A percentile compares a stretch with the other conserved stretches of the same genome.
These are phyloP conservation scores for Misgurnus mizolepis DNA, from an alignment of 2,113 vertebrate species.

Conservation along the genomic window DNA sequence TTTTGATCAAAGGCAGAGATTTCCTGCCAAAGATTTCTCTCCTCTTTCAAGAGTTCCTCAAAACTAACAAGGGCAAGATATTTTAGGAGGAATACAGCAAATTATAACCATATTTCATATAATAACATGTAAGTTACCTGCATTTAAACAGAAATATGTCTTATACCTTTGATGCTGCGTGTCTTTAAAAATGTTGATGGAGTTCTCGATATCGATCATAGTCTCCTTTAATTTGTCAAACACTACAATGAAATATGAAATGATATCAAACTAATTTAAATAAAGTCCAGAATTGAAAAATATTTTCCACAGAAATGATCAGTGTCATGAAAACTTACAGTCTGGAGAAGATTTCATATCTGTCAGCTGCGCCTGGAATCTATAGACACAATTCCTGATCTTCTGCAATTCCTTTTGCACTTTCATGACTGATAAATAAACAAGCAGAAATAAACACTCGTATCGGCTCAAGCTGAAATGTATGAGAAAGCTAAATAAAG, in stretches of 20 bases:
- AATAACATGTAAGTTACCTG: too few relatives aligned
- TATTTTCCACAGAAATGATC: background rate
- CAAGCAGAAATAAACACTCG: background rate
- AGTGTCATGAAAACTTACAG: conserved; percentile 72
- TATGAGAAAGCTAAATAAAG: background rate
- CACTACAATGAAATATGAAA: conserved; percentile 69
- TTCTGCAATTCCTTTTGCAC: conserved; percentile 82
- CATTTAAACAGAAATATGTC: background rate
- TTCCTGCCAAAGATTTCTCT: conserved; percentile 79
- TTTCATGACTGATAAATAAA: conserved; percentile 72
- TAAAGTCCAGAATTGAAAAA: background rate
- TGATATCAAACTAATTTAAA: too few relatives aligned
- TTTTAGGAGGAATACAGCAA: background rate
- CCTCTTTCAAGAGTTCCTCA: conserved; percentile 85
- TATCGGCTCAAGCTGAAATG: background rate
- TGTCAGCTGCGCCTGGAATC: conserved; percentile 81
- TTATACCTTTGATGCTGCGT: conserved; percentile 82
- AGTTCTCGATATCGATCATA: conserved; percentile 88
- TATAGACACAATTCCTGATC: conserved; percentile 80
- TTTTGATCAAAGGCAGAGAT: conserved; percentile 82
- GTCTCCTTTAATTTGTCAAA: conserved; percentile 85
- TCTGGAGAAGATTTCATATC: conserved; percentile 82
- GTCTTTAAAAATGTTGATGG: conserved; percentile 84
- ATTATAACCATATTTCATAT: background rate
- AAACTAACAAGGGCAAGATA: conserved; percentile 69